Evolutionary conservation across 2,113 vertebrate genomes (phyloP), one percentile per base, ranked within the genome.

Genomic region (Chiloscyllium plagiosum): DNA sequence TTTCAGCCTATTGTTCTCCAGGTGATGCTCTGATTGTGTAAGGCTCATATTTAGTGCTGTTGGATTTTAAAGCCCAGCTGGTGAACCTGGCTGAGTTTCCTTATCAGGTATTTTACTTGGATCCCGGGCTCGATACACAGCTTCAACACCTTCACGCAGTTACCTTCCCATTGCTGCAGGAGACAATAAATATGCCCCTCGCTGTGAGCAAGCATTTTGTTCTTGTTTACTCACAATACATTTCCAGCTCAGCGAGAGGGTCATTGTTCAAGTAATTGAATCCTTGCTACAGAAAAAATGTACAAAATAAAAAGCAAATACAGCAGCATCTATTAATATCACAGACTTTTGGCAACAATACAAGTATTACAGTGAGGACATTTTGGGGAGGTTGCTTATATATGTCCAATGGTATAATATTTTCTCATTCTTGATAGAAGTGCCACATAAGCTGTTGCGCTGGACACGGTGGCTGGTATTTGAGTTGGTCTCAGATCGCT

Each of bases 71-170:
- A 96, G 29, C 22, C 47, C 68, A 95, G 96, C 61, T 96, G 87
- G 85, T 97, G 96, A 96, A 96, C 76, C 15, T 87, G 90, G 65
- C 86, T 96, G 86, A 96, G 83, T 68, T 26, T 66, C 42, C 78
- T 96, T 97, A 98, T 97, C 97, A 96, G 97, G 33, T 6, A 97
- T 80, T 0, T 93, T 96, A 70, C 96, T 96, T 70, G 97, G 97
- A 96, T 96, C 80, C 96, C 98, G 96, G 20, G 97, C 97, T 96
- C 96, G 97, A 96, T 97, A 98, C 96, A 96, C 96, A 96, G 97
- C 97, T 97, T 97, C 52, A 90, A 97, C 98, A 98, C 93, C 98
- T 98, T 95, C 89, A 96, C 95, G 97, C 97, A 68, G 97, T 97
- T 86, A 96, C 95, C 96, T 96, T 96, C 68, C 97, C 97, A 22